These are phyloP conservation scores for Ectobius pallidus DNA, from an alignment of 2,888 invertebrate species.

Conservation along the genomic window DNA sequence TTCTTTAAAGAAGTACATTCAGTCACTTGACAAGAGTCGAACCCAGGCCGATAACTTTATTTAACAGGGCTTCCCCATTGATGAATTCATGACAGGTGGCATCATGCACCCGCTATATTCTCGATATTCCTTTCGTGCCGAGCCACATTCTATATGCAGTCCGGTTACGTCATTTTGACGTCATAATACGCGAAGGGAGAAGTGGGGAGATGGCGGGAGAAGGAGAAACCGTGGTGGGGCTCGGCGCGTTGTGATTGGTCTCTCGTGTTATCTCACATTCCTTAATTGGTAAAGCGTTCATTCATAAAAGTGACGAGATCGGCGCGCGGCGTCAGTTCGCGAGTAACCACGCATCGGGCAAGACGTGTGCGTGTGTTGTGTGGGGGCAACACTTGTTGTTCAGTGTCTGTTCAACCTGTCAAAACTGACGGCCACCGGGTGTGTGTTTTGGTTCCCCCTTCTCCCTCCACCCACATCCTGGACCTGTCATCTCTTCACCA, in stretches of 20 bases:
- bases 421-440: constrained; percentile 45
- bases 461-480: constrained; percentile 43
- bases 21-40: background rate
- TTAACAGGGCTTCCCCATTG: background rate
- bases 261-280: constrained; percentile 67
- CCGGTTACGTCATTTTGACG: constrained; percentile 46
- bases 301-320: constrained; percentile 79
- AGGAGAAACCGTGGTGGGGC: constrained; percentile 46
- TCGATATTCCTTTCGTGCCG: constrained; percentile 15
- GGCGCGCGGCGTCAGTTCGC: constrained; percentile 70
- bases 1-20: background rate
- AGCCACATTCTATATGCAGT: constrained; percentile 43
- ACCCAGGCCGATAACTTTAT: background rate
- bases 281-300: constrained; percentile 85
- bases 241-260: constrained; percentile 59
- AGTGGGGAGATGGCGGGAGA: constrained; percentile 38
- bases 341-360: constrained; percentile 54
- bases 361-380: constrained; percentile 28
- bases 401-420: constrained; percentile 20
- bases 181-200: constrained; percentile 41
- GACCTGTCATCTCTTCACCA: constrained; percentile 44
- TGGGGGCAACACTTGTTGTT: background rate
- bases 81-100: background rate
- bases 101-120: background rate
- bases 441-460: constrained; percentile 44